A percentile compares a stretch with the other conserved stretches of the same genome.
Evolutionary conservation across 2,888 invertebrate species (phyloP).

Genomic region (Keiferia lycopersicella): DNA sequence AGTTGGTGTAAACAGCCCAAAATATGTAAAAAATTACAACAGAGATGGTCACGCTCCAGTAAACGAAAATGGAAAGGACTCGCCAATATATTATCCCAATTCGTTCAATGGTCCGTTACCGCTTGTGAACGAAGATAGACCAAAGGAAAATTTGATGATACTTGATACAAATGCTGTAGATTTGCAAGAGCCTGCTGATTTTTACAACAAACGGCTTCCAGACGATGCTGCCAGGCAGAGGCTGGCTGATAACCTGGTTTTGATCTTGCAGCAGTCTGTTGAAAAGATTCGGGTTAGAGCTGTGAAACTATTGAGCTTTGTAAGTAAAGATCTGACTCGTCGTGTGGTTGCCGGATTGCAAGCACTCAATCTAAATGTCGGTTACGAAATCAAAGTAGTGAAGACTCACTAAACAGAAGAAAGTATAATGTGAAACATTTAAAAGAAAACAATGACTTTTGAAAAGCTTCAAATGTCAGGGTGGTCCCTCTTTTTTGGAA

Average conservation of each 20-base stretch:
- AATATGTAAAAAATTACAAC: constrained; percentile 26
- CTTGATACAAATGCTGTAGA: constrained; percentile 38
- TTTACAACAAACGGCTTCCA: constrained; percentile 83
- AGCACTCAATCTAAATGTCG: constrained; percentile 1
- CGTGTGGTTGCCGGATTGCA: constrained; percentile 57
- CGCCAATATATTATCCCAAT: constrained; percentile 51
- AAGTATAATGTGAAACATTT: too few relatives aligned
- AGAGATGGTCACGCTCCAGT: constrained; percentile 80
- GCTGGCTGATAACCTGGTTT: constrained; percentile 31
- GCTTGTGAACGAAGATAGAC: constrained; percentile 31
- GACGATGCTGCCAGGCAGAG: constrained; percentile 33
- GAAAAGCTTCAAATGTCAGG: too few relatives aligned
- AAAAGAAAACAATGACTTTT: too few relatives aligned
- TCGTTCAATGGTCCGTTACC: constrained; percentile 40
- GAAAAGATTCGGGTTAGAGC: constrained; percentile 84
- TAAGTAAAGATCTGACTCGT: constrained; percentile 86
- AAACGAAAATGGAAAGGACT: constrained; percentile 87
- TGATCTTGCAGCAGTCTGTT: constrained; percentile 22
- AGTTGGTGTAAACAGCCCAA: constrained; percentile 55
- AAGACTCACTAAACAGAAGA: background rate
- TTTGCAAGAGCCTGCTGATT: constrained; percentile 83
- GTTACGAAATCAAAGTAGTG: constrained; percentile 7
- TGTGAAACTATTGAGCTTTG: constrained; percentile 87
- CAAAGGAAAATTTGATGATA: constrained; percentile 29
- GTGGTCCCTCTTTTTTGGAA: too few relatives aligned